Conservation (phyloP, 2,888 invertebrate genomes). For the Neoitamus cyanurus region DNA sequence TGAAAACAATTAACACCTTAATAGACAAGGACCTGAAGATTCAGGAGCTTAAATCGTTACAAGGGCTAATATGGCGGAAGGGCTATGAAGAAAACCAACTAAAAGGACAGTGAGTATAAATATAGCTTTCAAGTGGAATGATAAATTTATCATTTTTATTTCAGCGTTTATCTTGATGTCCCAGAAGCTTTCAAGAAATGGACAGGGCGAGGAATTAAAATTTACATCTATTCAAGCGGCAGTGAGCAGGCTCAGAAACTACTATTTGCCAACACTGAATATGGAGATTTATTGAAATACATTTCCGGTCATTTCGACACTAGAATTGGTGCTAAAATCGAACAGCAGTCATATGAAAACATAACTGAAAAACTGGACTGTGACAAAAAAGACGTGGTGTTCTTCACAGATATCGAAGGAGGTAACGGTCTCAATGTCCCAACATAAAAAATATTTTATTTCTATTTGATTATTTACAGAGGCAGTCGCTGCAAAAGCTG, state of each 20-base stretch:
- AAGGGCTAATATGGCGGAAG: constrained; percentile 89
- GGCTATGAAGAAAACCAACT: constrained; percentile 83
- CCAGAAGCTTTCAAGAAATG: constrained; percentile 78
- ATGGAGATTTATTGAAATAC: constrained; percentile 80
- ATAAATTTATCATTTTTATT: neutral
- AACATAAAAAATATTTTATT: neutral
- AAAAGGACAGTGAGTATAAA: constrained; percentile 86
- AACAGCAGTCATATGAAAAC: constrained; percentile 79
- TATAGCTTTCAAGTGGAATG: constrained; percentile 14
- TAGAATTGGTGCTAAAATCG: constrained; percentile 82
- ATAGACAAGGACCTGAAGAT: constrained; percentile 85
- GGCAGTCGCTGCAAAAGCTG: constrained; percentile 81
- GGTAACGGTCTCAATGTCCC: constrained; percentile 67
- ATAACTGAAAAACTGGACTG: constrained; percentile 77
- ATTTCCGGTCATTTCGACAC: constrained; percentile 90
- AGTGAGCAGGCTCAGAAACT: constrained; percentile 91
- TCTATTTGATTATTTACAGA: constrained; percentile 70
- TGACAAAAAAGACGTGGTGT: constrained; percentile 72
- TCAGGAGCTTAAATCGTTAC: constrained; percentile 85
- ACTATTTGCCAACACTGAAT: constrained; percentile 79
- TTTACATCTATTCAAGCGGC: constrained; percentile 93
- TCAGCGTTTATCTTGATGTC: constrained; percentile 90
- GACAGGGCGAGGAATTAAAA: constrained; percentile 73
- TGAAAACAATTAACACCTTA: constrained; percentile 79
- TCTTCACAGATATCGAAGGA: constrained; percentile 86